Evolutionary conservation across 2,797 vertebrate genomes (phyloP), one percentile per base, ranked within the genome.

Genomic region (Anabacerthia variegaticeps): DNA sequence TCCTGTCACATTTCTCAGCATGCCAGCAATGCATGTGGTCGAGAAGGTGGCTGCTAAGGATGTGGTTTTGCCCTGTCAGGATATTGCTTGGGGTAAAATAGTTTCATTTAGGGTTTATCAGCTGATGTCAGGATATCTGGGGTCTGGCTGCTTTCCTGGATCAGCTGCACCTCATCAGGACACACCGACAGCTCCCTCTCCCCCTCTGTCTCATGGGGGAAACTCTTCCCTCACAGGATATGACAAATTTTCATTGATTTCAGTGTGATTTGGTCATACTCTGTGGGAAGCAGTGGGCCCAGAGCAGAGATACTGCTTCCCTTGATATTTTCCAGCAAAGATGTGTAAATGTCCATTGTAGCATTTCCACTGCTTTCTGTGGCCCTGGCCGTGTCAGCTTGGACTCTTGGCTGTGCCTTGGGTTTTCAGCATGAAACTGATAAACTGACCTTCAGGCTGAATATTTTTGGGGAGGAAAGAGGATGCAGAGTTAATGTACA

Each of bases 171-270:
- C 77, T 86, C 2, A 0, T 94, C 89, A 65, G 39, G 43, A 24
- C 37, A 37, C 34, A n/a, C 56, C 2, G 3, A 63, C 80, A 80
- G 66, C 71, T 49, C 41, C 69, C 55, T 84, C 83, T 81, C 52
- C 67, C 63, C 73, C 26, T 68, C 46, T 82, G 54, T 75, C 66
- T 58, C 11, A 1, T 28, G 65, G 69, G 37, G 14, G 66, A 22
- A 63, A 14, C 74, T 86, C 51, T 81, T 87, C 68, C 46, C 30
- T 71, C 14, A 1, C 79, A 96, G 90, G 88, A 85, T 91, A 28
- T 85, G 95, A 92, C 58, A 49, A 65, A 65, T 81, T 87, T 86
- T 49, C 20, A 0, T 89, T 73, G 41, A 79, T 74, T 82, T 92
- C 74, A 71, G 55, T 17, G 1, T 63, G 77, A 76, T 32, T 73